Conservation (phyloP, 35 echinoderm and acorn worm species). For the Holothuria glaberrima region DNA sequence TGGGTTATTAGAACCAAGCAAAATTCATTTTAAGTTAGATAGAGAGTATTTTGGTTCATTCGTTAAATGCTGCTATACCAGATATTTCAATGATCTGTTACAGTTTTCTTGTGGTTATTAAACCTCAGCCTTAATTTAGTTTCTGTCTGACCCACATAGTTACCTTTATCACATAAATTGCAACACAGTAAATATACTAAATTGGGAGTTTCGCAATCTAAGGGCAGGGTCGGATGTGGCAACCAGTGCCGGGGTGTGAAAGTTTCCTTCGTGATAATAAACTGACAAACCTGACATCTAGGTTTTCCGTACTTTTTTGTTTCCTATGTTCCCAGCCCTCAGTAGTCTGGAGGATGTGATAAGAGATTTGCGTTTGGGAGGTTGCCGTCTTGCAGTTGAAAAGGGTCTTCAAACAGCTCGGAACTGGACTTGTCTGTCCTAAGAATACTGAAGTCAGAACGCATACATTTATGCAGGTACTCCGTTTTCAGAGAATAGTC, state of each 20-base stretch:
- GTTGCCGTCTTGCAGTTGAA: neutral
- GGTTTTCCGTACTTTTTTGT: neutral
- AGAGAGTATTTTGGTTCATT: neutral
- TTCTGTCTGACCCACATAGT: too few species aligned
- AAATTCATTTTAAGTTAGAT: neutral
- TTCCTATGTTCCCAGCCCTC: neutral
- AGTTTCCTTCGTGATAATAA: neutral
- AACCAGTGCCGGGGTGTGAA: neutral
- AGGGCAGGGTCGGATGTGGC: neutral
- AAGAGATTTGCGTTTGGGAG: neutral
- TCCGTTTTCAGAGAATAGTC: too few species aligned
- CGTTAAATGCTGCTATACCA: neutral
- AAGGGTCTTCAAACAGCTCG: neutral
- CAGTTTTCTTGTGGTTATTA: too few species aligned
- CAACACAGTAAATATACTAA: too few species aligned
- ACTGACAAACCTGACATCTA: too few species aligned
- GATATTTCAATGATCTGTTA: too few species aligned
- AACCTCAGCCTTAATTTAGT: too few species aligned
- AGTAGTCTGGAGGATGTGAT: neutral
- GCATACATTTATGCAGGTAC: neutral
- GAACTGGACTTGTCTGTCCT: neutral
- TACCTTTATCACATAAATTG: too few species aligned
- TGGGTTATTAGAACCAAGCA: conserved; percentile 1
- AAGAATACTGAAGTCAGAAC: neutral
- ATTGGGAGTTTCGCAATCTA: neutral